phyloP scores from a whole-genome alignment of 2,797 vertebrate genomes.

The Betta splendens region DNA sequence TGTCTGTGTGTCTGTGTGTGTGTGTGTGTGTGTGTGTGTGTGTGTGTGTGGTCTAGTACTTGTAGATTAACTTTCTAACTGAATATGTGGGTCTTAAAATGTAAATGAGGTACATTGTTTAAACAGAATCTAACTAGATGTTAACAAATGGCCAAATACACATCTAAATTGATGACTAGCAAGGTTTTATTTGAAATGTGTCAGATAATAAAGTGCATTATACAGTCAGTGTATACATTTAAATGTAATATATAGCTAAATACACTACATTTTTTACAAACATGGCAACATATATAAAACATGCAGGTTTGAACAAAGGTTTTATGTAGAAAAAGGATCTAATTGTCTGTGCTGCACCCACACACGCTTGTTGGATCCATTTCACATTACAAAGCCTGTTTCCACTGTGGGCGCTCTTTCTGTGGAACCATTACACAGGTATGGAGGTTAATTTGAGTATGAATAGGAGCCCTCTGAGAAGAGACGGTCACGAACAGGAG shows the following conservation, averaged over 20 bases:
- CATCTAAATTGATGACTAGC: not conserved
- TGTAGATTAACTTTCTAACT: not conserved
- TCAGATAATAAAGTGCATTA: not conserved
- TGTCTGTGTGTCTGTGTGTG: too few species aligned
- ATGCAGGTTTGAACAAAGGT: constrained; percentile 18
- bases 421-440: constrained; percentile 42
- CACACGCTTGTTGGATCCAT: constrained; percentile 8
- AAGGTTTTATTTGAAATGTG: constrained; percentile 39
- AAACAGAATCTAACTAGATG: not conserved
- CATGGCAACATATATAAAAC: not conserved
- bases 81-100: not conserved
- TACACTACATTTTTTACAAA: too few species aligned
- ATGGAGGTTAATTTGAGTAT: constrained; percentile 51
- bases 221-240: too few species aligned
- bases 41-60: constrained; percentile 22
- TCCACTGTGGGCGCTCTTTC: constrained; percentile 32
- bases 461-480: constrained; percentile 40
- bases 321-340: constrained; percentile 21
- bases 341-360: not conserved
- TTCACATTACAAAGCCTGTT: constrained; percentile 51
- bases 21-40: constrained; percentile 21
- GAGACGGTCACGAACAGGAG: constrained; percentile 31
- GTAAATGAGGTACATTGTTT: not conserved
- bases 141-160: not conserved
- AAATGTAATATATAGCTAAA: too few species aligned